These are phyloP conservation scores for Drosophila recens DNA, from an alignment of 2,888 invertebrate genomes.

Conservation along the genomic window DNA sequence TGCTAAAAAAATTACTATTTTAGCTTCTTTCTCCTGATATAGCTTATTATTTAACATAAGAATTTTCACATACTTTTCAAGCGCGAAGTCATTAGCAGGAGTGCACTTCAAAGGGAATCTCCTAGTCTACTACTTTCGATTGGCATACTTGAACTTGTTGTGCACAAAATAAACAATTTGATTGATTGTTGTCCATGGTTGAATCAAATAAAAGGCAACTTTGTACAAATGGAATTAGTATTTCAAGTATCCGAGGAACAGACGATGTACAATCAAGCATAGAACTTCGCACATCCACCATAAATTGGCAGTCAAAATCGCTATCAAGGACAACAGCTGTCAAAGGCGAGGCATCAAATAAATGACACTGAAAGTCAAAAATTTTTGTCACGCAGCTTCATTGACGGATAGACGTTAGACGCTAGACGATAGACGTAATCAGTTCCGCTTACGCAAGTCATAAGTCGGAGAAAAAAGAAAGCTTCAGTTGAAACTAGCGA, in stretches of 20 bases:
- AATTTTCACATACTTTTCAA: neutral
- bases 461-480: slow-evolving; percentile 37
- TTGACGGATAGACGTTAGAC: slow-evolving; percentile 1
- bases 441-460: slow-evolving; percentile 76
- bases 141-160: neutral
- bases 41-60: no score
- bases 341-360: slow-evolving; percentile 68
- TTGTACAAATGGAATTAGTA: slow-evolving; percentile 56
- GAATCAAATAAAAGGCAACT: slow-evolving; percentile 32
- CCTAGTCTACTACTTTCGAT: neutral
- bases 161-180: slow-evolving; percentile 43
- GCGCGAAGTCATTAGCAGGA: neutral
- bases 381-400: slow-evolving; percentile 76
- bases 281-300: slow-evolving; percentile 29
- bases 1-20: no score
- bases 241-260: slow-evolving; percentile 39
- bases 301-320: slow-evolving; percentile 36
- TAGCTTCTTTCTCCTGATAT: no score
- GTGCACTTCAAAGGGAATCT: neutral
- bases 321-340: slow-evolving; percentile 68
- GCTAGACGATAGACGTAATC: slow-evolving; percentile 58
- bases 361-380: slow-evolving; percentile 65
- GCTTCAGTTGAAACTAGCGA: slow-evolving; percentile 60
- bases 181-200: slow-evolving; percentile 65
- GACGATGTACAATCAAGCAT: neutral